Conservation (phyloP, 1,140 invertebrate species). For the Hylaeus anthracinus region DNA sequence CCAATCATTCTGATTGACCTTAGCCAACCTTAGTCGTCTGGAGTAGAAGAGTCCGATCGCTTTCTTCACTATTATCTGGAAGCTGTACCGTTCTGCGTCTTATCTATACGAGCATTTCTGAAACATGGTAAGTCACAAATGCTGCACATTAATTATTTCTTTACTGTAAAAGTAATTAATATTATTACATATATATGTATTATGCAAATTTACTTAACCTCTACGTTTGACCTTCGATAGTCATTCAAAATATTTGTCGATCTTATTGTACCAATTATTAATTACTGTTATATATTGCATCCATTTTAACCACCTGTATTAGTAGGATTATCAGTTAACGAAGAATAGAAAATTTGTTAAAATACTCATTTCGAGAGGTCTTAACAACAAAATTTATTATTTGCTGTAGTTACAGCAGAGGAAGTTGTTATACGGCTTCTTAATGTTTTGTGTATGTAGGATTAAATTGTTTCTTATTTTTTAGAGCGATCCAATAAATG, state of each 20-base stretch:
- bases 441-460: not conserved
- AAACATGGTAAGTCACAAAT: slow-evolving; percentile 16
- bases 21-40: slow-evolving; percentile 1
- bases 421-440: not conserved
- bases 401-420: not conserved
- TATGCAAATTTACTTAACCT: slow-evolving; percentile 41
- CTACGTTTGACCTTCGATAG: slow-evolving; percentile 47
- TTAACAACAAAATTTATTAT: not conserved
- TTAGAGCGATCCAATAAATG: slow-evolving; percentile 91
- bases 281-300: not conserved
- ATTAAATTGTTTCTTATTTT: slow-evolving; percentile 57
- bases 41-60: slow-evolving; percentile 15
- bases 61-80: not conserved
- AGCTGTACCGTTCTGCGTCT: not conserved
- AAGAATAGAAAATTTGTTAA: not conserved
- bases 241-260: not conserved
- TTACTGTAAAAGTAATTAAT: slow-evolving; percentile 9
- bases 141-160: not conserved
- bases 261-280: not conserved
- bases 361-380: no score
- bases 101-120: not conserved
- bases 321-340: not conserved
- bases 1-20: slow-evolving; percentile 28
- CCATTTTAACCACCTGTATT: not conserved
- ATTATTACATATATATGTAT: not conserved